Percentiles rank a stretch among this genome's conserved stretches.
These are phyloP conservation scores for Pantherophis alleghaniensis DNA, from an alignment of 2,797 vertebrate species.

Conservation along the genomic window DNA sequence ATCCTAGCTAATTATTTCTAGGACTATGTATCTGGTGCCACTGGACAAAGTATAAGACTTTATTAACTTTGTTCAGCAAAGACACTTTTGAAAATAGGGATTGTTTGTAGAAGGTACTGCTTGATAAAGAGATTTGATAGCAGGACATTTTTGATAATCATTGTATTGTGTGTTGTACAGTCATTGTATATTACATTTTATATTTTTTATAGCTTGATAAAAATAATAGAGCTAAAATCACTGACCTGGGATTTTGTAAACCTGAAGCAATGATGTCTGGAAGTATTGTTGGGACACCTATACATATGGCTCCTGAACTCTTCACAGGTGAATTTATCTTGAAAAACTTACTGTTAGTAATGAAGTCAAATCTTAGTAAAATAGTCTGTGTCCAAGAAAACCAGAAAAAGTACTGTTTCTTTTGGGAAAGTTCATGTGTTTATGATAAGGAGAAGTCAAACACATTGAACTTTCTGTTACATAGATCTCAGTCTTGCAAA, in stretches of 20 bases:
- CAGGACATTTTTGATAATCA: not conserved
- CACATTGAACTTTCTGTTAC: not conserved
- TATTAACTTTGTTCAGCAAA: not conserved
- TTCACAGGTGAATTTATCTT: constrained; percentile 85
- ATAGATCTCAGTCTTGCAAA: not conserved
- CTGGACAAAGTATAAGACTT: not conserved
- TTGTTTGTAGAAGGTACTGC: not conserved
- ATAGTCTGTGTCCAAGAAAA: not conserved
- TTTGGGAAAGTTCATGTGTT: not conserved
- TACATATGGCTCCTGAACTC: constrained; percentile 98
- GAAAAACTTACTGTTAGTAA: rapidly evolving
- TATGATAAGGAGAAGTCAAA: not conserved
- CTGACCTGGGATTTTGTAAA: constrained; percentile 97
- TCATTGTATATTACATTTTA: not conserved
- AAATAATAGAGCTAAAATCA: constrained; percentile 96
- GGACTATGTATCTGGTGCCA: not conserved
- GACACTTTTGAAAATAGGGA: not conserved
- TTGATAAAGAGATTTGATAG: not conserved
- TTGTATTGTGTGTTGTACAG: not conserved
- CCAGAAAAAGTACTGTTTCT: not conserved
- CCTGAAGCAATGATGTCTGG: constrained; percentile 99
- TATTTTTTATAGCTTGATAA: constrained; percentile 85
- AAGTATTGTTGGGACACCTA: constrained; percentile 97
- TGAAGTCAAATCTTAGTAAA: not conserved
- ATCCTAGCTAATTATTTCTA: not conserved